Conservation (phyloP, 2,113 vertebrate species). For the Galemys pyrenaicus region DNA sequence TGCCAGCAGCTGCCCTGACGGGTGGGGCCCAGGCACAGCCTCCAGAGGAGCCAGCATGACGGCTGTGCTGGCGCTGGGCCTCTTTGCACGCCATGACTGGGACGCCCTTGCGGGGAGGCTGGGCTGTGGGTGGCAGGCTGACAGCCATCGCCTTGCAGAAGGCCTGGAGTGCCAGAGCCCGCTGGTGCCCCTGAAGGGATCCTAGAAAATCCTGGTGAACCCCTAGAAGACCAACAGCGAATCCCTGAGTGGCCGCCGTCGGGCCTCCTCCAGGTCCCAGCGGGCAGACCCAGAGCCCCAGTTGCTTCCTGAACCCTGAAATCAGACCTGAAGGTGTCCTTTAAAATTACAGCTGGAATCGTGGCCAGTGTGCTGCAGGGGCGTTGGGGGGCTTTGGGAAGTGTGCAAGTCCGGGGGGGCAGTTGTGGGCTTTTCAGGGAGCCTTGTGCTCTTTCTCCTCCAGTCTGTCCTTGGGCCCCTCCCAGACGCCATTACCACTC, state of each 20-base stretch:
- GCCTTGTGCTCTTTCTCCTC: not conserved
- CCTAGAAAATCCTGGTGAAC: not conserved
- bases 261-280: not conserved
- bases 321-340: too few relatives aligned
- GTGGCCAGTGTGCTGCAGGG: too few relatives aligned
- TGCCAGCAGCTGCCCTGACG: too few relatives aligned
- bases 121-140: too few relatives aligned
- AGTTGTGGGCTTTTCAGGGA: not conserved
- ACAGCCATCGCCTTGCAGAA: not conserved
- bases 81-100: not conserved
- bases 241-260: not conserved
- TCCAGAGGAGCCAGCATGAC: too few relatives aligned
- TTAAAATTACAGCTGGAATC: too few relatives aligned
- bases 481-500: not conserved
- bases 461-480: not conserved
- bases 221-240: not conserved
- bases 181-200: not conserved
- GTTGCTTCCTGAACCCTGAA: too few relatives aligned
- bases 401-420: not conserved
- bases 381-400: not conserved
- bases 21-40: conserved; percentile 20
- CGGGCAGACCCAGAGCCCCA: too few relatives aligned
- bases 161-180: not conserved
- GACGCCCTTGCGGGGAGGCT: too few relatives aligned
- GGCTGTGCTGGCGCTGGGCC: not conserved